Percentiles rank a stretch among this genome's conserved stretches.
These are phyloP conservation scores for Rotaria magnacalcarata DNA, from an alignment of 2,888 invertebrate genomes.

Conservation along the genomic window DNA sequence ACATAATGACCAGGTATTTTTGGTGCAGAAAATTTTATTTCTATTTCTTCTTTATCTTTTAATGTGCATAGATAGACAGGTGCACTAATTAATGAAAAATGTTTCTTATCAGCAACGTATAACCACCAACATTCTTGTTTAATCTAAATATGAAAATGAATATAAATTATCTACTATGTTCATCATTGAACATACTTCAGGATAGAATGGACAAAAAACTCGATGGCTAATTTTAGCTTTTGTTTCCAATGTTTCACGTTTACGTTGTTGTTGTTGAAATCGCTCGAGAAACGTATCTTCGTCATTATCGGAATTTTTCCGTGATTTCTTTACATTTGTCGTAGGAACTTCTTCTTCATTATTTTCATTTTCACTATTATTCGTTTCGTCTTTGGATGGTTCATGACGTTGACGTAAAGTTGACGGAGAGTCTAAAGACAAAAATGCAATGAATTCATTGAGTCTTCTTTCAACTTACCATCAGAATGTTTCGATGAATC, in stretches of 20 bases:
- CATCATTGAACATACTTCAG: slow-evolving; percentile 65
- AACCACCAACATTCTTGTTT: slow-evolving; percentile 99
- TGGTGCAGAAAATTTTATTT: slow-evolving; percentile 92
- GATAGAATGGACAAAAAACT: slow-evolving; percentile 94
- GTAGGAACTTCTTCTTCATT: slow-evolving; percentile 46
- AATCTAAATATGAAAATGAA: slow-evolving; percentile 61
- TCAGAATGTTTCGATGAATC: slow-evolving; percentile 28
- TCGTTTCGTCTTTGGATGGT: slow-evolving; percentile 48
- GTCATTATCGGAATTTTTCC: neutral
- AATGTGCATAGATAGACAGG: slow-evolving; percentile 89
- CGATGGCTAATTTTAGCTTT: slow-evolving; percentile 86
- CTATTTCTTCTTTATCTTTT: slow-evolving; percentile 80
- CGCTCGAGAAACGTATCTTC: slow-evolving; percentile 62
- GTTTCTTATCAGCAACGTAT: slow-evolving; percentile 90
- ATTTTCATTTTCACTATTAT: slow-evolving; percentile 49
- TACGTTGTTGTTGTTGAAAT: slow-evolving; percentile 74
- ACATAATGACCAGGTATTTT: slow-evolving; percentile 84
- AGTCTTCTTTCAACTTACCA: slow-evolving; percentile 23
- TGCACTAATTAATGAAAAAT: slow-evolving; percentile 79
- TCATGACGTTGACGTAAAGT: slow-evolving; percentile 33
- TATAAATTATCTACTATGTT: neutral
- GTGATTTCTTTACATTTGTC: slow-evolving; percentile 44
- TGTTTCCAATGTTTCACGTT: slow-evolving; percentile 79
- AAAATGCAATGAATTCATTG: too few species aligned
- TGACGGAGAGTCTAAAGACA: neutral